Base-by-base conservation (phyloP, 1,140 invertebrate genomes). In the Augochlora pura region DNA sequence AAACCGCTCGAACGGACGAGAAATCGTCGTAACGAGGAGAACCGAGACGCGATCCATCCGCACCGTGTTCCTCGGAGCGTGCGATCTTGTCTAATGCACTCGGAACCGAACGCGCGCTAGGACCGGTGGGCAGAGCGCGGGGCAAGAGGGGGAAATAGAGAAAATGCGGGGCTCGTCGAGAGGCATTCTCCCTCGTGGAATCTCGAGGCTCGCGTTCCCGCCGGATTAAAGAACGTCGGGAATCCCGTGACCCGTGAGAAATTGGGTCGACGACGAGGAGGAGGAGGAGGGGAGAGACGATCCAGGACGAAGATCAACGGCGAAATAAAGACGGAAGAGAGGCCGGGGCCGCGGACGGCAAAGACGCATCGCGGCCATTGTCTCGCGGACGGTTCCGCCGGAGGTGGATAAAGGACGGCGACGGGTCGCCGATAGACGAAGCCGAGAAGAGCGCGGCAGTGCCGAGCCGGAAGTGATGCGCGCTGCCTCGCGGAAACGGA, bases 341-440 rank as follows among this genome's bases (percentile, higher is more conserved):
- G 42, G 42, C 10, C 2, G 8, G 10, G 21, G 6, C 10, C 2
- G 3, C 25, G 2, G 39, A n/a, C 27, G 23, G 68, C 27, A 16
- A 42, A 81, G 62, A 72, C 52, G 76, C 62, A 81, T 81, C 62
- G 68, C 27, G 18, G 68, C 52, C 62, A 81, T 81, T 78, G 62
- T 72, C 76, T 78, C 21, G 62, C 46, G 4, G 23, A 21, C 59
- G 32, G 72, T 62, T 80, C 76, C 42, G 62, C 32, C 54, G 21
- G 21, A 21, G 54, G n/a, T n/a, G 57, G 54, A 69, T 39, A 63
- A 54, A 68, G 65, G 23, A n/a, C 16, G 23, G 16, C 16, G 18
- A n/a, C 9, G 5, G 65, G n/a, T 52, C 52, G 38, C 5, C 23
- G 77, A 59, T 42, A 60, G 65, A 65, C n/a, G 27, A 14, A 23